These are phyloP conservation scores for Flexamia atlantica DNA, from an alignment of 2,888 invertebrate species.

Conservation along the genomic window DNA sequence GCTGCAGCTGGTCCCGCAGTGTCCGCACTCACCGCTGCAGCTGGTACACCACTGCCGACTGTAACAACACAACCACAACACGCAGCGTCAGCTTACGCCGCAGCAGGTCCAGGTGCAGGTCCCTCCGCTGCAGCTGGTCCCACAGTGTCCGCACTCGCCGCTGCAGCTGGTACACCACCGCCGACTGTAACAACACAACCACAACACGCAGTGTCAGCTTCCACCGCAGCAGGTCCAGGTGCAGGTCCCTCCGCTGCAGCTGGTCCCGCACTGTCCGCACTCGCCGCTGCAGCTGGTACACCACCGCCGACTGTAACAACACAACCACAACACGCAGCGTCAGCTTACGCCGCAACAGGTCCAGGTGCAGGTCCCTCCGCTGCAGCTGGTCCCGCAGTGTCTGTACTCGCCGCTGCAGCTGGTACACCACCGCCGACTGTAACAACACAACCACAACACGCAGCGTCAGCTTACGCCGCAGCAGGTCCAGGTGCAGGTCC, in stretches of 20 bases:
- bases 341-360: slow-evolving; percentile 91
- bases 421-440: slow-evolving; percentile 92
- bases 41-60: slow-evolving; percentile 93
- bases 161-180: slow-evolving; percentile 93
- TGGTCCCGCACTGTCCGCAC: slow-evolving; percentile 93
- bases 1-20: slow-evolving; percentile 92
- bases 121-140: too few relatives aligned
- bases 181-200: slow-evolving; percentile 83
- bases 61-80: too few relatives aligned
- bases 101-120: too few relatives aligned
- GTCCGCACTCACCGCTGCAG: slow-evolving; percentile 92
- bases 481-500: slow-evolving; percentile 93
- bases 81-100: slow-evolving; percentile 90
- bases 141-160: slow-evolving; percentile 88
- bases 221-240: slow-evolving; percentile 91
- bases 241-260: slow-evolving; percentile 93
- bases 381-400: too few relatives aligned
- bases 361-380: too few relatives aligned
- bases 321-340: slow-evolving; percentile 83
- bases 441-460: too few relatives aligned
- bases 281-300: slow-evolving; percentile 93
- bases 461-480: slow-evolving; percentile 90
- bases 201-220: slow-evolving; percentile 92
- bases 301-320: slow-evolving; percentile 84
- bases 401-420: slow-evolving; percentile 91